phyloP scores from a whole-genome alignment of 2,888 invertebrate species.

The Drosophila neotestacea region DNA sequence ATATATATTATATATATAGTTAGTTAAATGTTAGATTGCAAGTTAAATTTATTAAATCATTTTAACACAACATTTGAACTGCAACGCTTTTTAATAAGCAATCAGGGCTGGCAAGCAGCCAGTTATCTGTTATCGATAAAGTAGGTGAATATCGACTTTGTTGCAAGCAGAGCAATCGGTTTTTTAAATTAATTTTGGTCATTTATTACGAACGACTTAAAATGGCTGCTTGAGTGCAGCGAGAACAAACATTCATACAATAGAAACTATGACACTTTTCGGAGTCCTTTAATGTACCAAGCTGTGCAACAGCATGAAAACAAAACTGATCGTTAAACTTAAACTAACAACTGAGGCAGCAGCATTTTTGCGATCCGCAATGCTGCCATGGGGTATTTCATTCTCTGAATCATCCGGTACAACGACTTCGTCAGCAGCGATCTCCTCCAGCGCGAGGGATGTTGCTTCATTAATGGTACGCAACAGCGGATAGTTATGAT shows the following conservation, averaged over 20 bases:
- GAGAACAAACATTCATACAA: constrained; percentile 39
- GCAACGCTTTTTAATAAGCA: background rate
- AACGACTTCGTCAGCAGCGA: constrained; percentile 82
- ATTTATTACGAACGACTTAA: constrained; percentile 33
- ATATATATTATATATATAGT: constrained; percentile 58
- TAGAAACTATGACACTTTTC: constrained; percentile 40
- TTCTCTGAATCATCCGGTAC: constrained; percentile 81
- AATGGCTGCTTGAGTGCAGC: constrained; percentile 17
- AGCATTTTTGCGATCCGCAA: constrained; percentile 73
- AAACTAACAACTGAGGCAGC: constrained; percentile 43
- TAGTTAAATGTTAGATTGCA: constrained; percentile 77
- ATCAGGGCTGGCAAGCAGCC: constrained; percentile 22
- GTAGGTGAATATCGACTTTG: constrained; percentile 10
- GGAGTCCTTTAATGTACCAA: constrained; percentile 37
- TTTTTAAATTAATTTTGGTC: constrained; percentile 32
- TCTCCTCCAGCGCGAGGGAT: constrained; percentile 86
- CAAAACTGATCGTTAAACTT: constrained; percentile 32
- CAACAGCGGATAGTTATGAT: constrained; percentile 89
- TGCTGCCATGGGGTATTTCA: constrained; percentile 83
- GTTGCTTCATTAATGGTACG: constrained; percentile 90
- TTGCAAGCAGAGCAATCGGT: background rate
- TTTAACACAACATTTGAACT: constrained; percentile 32
- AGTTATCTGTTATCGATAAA: background rate
- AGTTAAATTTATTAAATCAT: constrained; percentile 68
- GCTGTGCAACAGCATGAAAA: constrained; percentile 44